Evolutionary conservation across 92 coral and sea anemone species (phyloP).

Genomic region (Parazoanthus darwini): DNA sequence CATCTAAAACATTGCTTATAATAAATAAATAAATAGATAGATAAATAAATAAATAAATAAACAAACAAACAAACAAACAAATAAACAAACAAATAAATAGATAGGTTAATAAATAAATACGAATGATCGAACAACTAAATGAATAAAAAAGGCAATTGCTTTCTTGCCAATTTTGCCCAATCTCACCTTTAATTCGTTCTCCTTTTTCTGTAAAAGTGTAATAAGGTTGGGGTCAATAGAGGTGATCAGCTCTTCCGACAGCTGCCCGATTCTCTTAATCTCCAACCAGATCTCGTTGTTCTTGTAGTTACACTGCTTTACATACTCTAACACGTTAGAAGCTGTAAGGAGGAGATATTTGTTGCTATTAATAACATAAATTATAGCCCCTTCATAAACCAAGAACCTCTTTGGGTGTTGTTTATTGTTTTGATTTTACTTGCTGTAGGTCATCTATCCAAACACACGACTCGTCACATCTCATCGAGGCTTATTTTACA

Average conservation of each 20-base stretch:
- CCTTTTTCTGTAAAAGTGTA: neutral
- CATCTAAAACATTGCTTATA: no score
- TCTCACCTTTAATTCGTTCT: conserved; percentile 14
- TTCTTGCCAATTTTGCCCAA: no score
- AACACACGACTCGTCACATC: no score
- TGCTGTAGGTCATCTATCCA: no score
- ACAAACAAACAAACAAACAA: no score
- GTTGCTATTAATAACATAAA: neutral
- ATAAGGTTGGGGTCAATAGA: neutral
- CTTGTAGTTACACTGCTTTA: conserved; percentile 13
- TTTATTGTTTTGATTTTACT: no score
- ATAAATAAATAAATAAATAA: neutral
- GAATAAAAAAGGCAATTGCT: neutral
- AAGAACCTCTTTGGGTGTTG: no score
- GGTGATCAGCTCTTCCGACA: conserved; percentile 18
- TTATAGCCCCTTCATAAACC: no score
- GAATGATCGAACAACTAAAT: neutral
- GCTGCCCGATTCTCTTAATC: conserved; percentile 1
- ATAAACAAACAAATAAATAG: neutral
- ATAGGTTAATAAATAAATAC: neutral
- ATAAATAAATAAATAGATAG: no score
- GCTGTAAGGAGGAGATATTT: neutral
- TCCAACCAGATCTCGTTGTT: conserved; percentile 22
- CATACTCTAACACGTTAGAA: conserved; percentile 10
- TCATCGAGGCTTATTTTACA: no score